Conservation (phyloP, 2,888 invertebrate genomes). For the Tolmerus cingulatus region DNA sequence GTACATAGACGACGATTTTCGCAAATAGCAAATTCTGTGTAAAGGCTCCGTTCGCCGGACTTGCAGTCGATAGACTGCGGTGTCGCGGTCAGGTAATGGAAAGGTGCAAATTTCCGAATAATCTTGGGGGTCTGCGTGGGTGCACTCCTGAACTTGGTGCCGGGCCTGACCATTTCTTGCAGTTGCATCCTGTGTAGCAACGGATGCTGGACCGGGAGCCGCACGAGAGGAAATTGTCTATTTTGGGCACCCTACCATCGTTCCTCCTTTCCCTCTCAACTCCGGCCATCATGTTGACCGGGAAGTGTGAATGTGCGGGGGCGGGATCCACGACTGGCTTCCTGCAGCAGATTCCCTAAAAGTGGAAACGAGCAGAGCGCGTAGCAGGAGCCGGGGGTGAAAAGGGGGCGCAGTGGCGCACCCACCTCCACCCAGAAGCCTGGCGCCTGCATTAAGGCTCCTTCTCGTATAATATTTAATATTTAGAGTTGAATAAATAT, state of each 20-base stretch:
- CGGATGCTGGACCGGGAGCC: not conserved
- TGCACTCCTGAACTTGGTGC: not conserved
- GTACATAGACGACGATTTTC: not conserved
- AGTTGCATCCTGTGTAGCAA: not conserved
- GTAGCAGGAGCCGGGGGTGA: slow-evolving; percentile 14
- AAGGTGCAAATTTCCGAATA: not conserved
- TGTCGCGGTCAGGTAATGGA: not conserved
- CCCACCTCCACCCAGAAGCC: not conserved
- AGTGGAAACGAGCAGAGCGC: slow-evolving; percentile 40
- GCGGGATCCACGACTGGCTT: not conserved
- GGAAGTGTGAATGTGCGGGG: slow-evolving; percentile 23
- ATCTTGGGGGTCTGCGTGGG: not conserved
- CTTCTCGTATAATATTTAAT: slow-evolving; percentile 64
- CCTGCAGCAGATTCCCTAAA: slow-evolving; percentile 16
- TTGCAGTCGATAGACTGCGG: not conserved
- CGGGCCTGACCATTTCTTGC: not conserved
- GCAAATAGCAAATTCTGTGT: not conserved
- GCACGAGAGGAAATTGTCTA: not conserved
- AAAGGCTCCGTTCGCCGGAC: not conserved
- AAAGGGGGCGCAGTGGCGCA: not conserved
- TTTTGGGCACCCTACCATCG: not conserved
- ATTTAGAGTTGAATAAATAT: slow-evolving; percentile 65
- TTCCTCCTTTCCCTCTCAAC: not conserved
- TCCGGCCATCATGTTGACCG: not conserved
- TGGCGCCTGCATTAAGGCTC: slow-evolving; percentile 46